Percentiles rank a stretch among this genome's conserved stretches.
phyloP scores from a whole-genome alignment of 2,113 vertebrate genomes.

The Syngnathus typhle region DNA sequence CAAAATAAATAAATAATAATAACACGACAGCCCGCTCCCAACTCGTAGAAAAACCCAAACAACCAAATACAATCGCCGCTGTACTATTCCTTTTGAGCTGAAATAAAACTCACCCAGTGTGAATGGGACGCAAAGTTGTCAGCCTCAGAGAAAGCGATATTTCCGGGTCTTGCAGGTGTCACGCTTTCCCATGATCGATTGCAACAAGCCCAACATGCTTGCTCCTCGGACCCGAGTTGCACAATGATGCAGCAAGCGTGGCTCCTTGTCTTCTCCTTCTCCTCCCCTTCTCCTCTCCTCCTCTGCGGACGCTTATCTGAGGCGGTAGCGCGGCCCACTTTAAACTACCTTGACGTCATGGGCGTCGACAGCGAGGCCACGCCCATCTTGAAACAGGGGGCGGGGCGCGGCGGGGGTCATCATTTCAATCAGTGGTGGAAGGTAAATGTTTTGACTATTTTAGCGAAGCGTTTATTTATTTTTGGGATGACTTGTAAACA shows the following conservation, averaged over 20 bases:
- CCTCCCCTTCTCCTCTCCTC: constrained; percentile 36
- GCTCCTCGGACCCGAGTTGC: not conserved
- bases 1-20: not conserved
- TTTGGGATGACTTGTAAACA: too few species aligned
- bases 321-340: constrained; percentile 72
- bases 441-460: too few species aligned
- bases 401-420: too few species aligned
- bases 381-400: not conserved
- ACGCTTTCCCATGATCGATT: constrained; percentile 14
- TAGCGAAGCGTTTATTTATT: too few species aligned
- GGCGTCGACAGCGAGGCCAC: constrained; percentile 40
- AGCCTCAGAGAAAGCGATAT: constrained; percentile 11
- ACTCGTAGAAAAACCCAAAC: constrained; percentile 24
- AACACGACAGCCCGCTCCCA: constrained; percentile 21
- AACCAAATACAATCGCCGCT: constrained; percentile 14
- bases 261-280: not conserved
- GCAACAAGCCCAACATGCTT: constrained; percentile 8
- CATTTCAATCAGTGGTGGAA: too few species aligned
- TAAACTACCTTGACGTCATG: constrained; percentile 75
- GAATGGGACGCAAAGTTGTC: constrained; percentile 38
- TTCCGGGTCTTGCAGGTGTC: constrained; percentile 19
- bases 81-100: constrained; percentile 13
- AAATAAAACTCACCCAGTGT: constrained; percentile 45
- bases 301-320: constrained; percentile 21
- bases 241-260: not conserved